Evolutionary conservation across 2,113 vertebrate genomes (phyloP).

Genomic region (Cinclus mexicanus): DNA sequence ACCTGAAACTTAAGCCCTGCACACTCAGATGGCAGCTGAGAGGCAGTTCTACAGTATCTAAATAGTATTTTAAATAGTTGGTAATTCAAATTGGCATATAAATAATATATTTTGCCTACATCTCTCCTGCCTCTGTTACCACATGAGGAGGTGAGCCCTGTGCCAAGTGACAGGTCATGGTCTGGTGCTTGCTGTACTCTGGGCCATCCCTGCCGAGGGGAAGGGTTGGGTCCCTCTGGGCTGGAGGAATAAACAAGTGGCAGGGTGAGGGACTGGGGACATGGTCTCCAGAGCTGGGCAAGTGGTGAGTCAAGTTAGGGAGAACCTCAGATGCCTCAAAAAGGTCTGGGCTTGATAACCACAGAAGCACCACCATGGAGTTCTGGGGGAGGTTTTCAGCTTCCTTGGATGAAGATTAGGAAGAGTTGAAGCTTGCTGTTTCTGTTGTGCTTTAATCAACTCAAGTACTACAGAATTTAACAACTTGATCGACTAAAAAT

Average conservation of each 20-base stretch:
- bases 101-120: not conserved
- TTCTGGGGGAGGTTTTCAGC: not conserved
- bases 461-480: not conserved
- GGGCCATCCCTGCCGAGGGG: not conserved
- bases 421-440: not conserved
- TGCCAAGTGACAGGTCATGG: not conserved
- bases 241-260: not conserved
- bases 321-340: not conserved
- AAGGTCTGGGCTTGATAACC: not conserved
- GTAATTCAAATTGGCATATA: constrained; percentile 17
- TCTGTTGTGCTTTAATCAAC: not conserved
- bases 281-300: not conserved
- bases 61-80: not conserved
- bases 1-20: constrained; percentile 12
- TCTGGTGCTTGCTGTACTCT: not conserved
- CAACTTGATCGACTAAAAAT: not conserved
- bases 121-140: not conserved
- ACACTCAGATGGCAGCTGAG: not conserved
- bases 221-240: not conserved
- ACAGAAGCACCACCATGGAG: not conserved
- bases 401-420: not conserved
- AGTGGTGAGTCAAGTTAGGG: not conserved
- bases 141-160: not conserved
- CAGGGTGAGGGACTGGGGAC: not conserved
- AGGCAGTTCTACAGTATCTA: not conserved